Percentiles rank a stretch among this genome's conserved stretches.
Evolutionary conservation across 1,140 invertebrate species (phyloP).

Genomic region (Ladona fulva): DNA sequence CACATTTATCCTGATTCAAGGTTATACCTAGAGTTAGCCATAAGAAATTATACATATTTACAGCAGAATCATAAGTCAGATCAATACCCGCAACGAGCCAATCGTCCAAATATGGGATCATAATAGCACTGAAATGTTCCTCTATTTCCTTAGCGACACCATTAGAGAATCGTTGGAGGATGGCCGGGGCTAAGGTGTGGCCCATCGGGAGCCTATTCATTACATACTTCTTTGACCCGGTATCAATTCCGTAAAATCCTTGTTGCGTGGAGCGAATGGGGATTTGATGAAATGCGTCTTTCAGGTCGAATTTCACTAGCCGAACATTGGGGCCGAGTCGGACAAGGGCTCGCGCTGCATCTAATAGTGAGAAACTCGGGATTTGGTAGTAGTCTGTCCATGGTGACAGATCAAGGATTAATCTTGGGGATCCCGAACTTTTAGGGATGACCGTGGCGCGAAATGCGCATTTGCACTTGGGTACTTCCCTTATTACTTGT

Average conservation of each 20-base stretch:
- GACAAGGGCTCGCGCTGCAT: background rate
- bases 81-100: too few relatives aligned
- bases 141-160: background rate
- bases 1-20: background rate
- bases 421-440: background rate
- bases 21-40: background rate
- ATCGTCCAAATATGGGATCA: background rate
- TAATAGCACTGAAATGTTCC: background rate
- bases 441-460: background rate
- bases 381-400: background rate
- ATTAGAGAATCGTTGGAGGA: background rate
- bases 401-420: background rate
- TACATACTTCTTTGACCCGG: background rate
- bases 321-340: background rate
- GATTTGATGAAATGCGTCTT: background rate
- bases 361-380: background rate
- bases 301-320: background rate
- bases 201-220: background rate
- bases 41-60: too few relatives aligned
- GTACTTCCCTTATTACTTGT: too few relatives aligned
- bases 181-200: background rate
- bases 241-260: background rate
- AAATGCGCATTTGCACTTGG: background rate
- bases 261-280: background rate
- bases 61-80: too few relatives aligned